Evolutionary conservation across 2,888 invertebrate species (phyloP).

Genomic region (Athalia circularis): DNA sequence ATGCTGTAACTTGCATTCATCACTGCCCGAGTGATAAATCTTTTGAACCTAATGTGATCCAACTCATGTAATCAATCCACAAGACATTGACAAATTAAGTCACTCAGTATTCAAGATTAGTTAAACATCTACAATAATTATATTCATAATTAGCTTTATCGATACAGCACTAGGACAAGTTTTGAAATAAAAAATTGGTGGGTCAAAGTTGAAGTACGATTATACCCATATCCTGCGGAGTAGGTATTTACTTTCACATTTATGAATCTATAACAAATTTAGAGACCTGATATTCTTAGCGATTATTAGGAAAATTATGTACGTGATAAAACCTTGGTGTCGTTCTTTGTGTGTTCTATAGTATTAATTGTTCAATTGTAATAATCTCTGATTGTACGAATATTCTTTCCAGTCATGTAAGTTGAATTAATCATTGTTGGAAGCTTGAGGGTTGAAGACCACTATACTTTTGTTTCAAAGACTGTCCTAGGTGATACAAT

Average conservation of each 20-base stretch:
- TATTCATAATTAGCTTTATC: slow-evolving; percentile 46
- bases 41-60: slow-evolving; percentile 38
- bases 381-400: too few species aligned
- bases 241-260: neutral
- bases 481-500: slow-evolving; percentile 47
- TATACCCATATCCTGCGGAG: neutral
- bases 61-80: slow-evolving; percentile 41
- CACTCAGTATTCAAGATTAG: slow-evolving; percentile 64
- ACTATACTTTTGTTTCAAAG: slow-evolving; percentile 27
- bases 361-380: too few species aligned
- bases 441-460: neutral
- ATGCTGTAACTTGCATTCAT: slow-evolving; percentile 18
- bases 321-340: too few species aligned
- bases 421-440: neutral
- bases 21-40: slow-evolving; percentile 21
- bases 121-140: slow-evolving; percentile 51
- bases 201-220: slow-evolving; percentile 4
- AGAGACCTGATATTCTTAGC: too few species aligned
- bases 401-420: neutral
- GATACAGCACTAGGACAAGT: slow-evolving; percentile 15
- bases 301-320: too few species aligned
- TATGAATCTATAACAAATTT: too few species aligned
- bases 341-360: too few species aligned
- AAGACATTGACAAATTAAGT: slow-evolving; percentile 48
- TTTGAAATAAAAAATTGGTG: slow-evolving; percentile 17